phyloP scores from a whole-genome alignment of 2,113 vertebrate genomes.

The Manacus vitellinus region DNA sequence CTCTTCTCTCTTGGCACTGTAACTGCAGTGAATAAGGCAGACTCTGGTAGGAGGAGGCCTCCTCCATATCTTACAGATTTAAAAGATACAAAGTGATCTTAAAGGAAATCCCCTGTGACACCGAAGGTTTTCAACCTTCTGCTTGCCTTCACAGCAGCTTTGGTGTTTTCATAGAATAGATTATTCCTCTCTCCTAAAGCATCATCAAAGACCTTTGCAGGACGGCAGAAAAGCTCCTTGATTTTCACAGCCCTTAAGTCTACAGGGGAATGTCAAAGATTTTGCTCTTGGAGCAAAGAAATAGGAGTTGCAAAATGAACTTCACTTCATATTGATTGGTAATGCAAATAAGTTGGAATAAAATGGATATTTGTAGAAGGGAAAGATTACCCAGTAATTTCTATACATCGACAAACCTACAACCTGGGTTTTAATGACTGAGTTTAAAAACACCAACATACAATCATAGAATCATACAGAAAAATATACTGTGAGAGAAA shows the following conservation, averaged over 20 bases:
- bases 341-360: slow-evolving; percentile 1
- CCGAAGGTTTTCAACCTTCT: background rate
- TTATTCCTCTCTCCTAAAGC: background rate
- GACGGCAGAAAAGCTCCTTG: background rate
- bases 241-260: background rate
- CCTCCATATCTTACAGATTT: background rate
- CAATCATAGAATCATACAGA: background rate
- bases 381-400: background rate
- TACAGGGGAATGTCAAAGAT: slow-evolving; percentile 26
- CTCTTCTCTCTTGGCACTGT: slow-evolving; percentile 19
- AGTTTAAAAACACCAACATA: background rate
- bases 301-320: slow-evolving; percentile 31
- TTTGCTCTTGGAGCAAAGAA: slow-evolving; percentile 23
- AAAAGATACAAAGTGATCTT: background rate
- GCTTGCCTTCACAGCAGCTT: background rate
- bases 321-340: background rate
- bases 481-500: background rate
- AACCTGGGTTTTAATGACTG: background rate
- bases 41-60: background rate
- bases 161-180: background rate
- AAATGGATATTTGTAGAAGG: background rate
- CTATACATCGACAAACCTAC: background rate
- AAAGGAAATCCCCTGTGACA: background rate
- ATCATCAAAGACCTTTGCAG: background rate
- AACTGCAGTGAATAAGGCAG: background rate